Base-by-base conservation (phyloP, 2,797 vertebrate species). In the Petrocephalus schoutedeni region DNA sequence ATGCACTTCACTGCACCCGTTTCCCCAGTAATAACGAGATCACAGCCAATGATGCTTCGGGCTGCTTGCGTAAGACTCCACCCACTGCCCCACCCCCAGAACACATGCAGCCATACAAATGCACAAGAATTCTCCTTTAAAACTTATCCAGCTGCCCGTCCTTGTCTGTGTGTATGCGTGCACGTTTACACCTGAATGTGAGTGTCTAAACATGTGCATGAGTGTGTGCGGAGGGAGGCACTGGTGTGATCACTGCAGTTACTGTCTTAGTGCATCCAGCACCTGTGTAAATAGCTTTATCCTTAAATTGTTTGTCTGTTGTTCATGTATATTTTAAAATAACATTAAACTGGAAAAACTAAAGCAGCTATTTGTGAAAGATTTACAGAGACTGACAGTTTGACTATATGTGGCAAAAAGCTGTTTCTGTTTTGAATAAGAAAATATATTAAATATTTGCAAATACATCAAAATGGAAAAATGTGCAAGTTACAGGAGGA, bases 241-340 rank as follows among this genome's bases (percentile, higher is more conserved):
- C 54, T 23, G 49, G 6, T 45, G 41, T 45, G 41, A 16, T 16
- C 23, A 32, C 23, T 64, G 14, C 28, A 61, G 41, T 77, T 88
- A 77, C 82, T 83, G 28, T 77, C 67, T 82, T 77, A 53, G 82
- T 90, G 90, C 89, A 91, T 90, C 94, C 93, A 89, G 87, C 92
- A 89, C 89, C 89, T 89, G 91, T 95, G 93, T 94, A 94, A 88
- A 95, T 94, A 94, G 41, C 89, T 90, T 90, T 88, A 23, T 51
- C 41, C 80, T 83, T 87, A 89, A 87, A 93, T 95, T 95, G 93
- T 92, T 92, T 93, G n/a, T 83, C 80, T 87, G 91, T 93, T 93
- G 90, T 93, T 89, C 93, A 90, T 95, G 95, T 95, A 94, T 94
- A 94, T 96, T 96, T 96, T 94, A 96, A 93, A 94, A 91, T 93